Percentiles rank a stretch among this genome's conserved stretches.
These are phyloP conservation scores for Phrynocephalus vlangalii DNA, from an alignment of 2,797 vertebrate genomes.

Conservation along the genomic window DNA sequence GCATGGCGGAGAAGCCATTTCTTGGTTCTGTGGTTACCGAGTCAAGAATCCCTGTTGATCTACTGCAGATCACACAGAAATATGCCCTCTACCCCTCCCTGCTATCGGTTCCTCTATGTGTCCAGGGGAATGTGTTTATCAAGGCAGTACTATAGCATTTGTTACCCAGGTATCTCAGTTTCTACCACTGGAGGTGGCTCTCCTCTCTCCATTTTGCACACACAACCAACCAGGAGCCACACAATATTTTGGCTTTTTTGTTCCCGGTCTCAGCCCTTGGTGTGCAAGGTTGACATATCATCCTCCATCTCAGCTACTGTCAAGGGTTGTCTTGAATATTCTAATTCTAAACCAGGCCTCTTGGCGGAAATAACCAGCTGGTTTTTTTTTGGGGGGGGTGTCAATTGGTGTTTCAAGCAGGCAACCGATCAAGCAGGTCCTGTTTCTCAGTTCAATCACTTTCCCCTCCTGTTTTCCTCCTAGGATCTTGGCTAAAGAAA, in stretches of 20 bases:
- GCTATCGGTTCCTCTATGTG: background rate
- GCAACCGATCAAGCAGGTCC: background rate
- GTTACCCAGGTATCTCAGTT: background rate
- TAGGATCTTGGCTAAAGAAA: constrained; percentile 36
- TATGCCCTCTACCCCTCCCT: no score
- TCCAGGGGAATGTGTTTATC: background rate
- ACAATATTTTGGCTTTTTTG: no score
- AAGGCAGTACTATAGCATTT: background rate
- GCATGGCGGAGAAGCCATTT: background rate
- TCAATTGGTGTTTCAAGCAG: background rate
- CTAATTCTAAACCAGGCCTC: background rate
- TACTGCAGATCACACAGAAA: background rate
- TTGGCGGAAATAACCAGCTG: background rate
- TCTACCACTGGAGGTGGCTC: background rate
- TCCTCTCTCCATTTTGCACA: background rate
- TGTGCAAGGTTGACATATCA: no score
- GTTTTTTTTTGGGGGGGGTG: no score
- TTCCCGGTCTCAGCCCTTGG: no score
- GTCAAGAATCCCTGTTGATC: background rate
- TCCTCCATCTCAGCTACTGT: background rate
- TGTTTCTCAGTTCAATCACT: background rate
- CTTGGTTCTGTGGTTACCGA: background rate
- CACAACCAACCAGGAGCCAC: background rate
- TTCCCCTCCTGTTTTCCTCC: background rate
- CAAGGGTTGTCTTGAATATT: background rate